phyloP scores from a whole-genome alignment of 2,888 invertebrate species.

The Abscondita cerata region DNA sequence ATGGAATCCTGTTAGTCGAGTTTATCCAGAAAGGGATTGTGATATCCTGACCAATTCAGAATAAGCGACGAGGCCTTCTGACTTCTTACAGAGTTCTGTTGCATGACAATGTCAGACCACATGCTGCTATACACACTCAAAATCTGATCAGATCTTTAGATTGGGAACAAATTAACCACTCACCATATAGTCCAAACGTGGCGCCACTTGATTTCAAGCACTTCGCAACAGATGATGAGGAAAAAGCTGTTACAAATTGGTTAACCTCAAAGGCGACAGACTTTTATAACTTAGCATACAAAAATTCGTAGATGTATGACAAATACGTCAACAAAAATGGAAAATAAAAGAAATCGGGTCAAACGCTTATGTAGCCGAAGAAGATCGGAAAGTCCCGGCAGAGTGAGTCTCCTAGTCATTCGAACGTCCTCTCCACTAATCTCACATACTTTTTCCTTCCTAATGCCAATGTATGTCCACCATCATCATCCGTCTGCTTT shows the following conservation, averaged over 20 bases:
- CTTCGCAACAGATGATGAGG: neutral
- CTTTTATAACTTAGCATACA: neutral
- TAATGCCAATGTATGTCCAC: too few species aligned
- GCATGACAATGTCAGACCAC: neutral
- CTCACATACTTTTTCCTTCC: too few species aligned
- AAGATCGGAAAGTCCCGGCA: too few species aligned
- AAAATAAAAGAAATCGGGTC: conserved; percentile 2
- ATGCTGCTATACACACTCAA: neutral
- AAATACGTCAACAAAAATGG: conserved; percentile 4
- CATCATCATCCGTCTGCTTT: too few species aligned
- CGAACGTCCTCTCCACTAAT: too few species aligned
- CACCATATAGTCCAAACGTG: conserved; percentile 3
- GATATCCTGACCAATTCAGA: neutral
- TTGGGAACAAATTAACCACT: conserved; percentile 4
- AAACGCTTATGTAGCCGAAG: too few species aligned
- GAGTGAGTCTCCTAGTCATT: too few species aligned
- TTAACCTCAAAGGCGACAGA: neutral
- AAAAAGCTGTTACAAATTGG: neutral
- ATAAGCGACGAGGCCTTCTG: conserved; percentile 7
- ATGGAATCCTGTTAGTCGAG: neutral
- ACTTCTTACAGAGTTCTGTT: neutral
- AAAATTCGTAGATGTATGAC: conserved; percentile 1
- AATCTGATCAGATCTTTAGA: neutral
- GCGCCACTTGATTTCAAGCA: neutral
- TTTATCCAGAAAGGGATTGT: neutral